Percentiles rank a stretch among this genome's conserved stretches.
phyloP scores from a whole-genome alignment of 2,888 invertebrate species.

The Andrena marginata region DNA sequence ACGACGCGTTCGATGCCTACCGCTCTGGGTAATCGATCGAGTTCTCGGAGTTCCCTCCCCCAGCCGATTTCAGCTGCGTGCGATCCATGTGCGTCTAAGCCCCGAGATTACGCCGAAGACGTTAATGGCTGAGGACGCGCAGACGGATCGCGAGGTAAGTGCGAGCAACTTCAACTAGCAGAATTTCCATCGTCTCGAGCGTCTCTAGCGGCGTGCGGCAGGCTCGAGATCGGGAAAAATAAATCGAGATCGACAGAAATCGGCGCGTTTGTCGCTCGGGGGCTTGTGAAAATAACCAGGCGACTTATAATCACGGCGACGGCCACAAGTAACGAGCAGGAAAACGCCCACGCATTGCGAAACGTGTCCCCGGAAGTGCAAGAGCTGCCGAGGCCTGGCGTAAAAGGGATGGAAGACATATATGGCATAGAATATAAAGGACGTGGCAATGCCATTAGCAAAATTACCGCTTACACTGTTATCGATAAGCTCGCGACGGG shows the following conservation, averaged over 20 bases:
- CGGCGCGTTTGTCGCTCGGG: no score
- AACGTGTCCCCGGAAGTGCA: slow-evolving; percentile 34
- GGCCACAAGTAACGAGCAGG: not conserved
- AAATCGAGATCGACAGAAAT: no score
- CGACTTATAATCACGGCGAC: not conserved
- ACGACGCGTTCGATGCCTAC: slow-evolving; percentile 45
- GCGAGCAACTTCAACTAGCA: slow-evolving; percentile 8
- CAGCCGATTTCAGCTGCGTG: slow-evolving; percentile 40
- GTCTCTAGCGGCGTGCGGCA: not conserved
- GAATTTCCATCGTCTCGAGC: slow-evolving; percentile 20
- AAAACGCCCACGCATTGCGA: slow-evolving; percentile 16
- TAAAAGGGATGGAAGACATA: slow-evolving; percentile 48
- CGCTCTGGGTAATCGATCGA: slow-evolving; percentile 51
- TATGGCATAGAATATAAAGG: slow-evolving; percentile 74
- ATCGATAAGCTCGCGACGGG: slow-evolving; percentile 73
- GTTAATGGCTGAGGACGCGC: slow-evolving; percentile 42
- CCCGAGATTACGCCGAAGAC: slow-evolving; percentile 40
- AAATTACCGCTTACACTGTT: slow-evolving; percentile 82
- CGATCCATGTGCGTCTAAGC: slow-evolving; percentile 22
- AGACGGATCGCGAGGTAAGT: slow-evolving; percentile 34
- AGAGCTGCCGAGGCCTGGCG: slow-evolving; percentile 18
- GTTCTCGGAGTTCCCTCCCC: slow-evolving; percentile 5
- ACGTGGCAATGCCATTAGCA: slow-evolving; percentile 81
- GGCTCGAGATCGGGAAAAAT: not conserved
- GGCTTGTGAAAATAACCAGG: not conserved